These are phyloP conservation scores for Podarcis muralis DNA, from an alignment of 2,113 vertebrate genomes.

Conservation along the genomic window DNA sequence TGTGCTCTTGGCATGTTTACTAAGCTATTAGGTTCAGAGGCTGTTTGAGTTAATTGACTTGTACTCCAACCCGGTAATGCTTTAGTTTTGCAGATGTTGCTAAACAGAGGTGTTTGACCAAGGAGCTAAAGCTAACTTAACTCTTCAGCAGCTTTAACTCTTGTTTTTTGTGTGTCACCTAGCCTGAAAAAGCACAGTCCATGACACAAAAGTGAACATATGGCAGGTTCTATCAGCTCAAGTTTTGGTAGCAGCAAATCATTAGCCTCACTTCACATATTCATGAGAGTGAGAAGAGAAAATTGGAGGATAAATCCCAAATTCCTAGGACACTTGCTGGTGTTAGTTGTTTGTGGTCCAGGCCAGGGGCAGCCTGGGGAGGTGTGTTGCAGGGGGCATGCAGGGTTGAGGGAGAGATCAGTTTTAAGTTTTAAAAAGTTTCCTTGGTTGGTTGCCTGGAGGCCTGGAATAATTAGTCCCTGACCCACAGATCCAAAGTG, in stretches of 20 bases:
- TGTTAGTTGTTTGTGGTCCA: background rate
- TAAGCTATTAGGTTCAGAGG: background rate
- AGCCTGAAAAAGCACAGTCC: background rate
- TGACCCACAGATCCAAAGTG: no score
- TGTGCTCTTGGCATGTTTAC: background rate
- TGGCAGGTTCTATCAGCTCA: background rate
- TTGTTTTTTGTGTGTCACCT: background rate
- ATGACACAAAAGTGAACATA: background rate
- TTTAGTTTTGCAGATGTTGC: background rate
- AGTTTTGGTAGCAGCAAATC: background rate
- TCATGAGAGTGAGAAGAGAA: background rate
- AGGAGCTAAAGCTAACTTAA: background rate
- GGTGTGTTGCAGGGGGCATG: no score
- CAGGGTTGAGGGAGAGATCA: background rate
- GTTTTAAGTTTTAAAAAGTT: background rate
- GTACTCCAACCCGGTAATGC: background rate
- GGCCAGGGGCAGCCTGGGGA: background rate
- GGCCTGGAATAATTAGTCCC: background rate
- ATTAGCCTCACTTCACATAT: background rate
- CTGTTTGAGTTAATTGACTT: background rate
- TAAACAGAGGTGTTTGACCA: background rate
- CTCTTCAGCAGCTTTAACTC: background rate
- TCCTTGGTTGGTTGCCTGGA: background rate
- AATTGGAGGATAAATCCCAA: background rate
- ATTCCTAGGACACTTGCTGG: background rate